Base-by-base conservation (phyloP, 2,888 invertebrate genomes). In the Heteromyza rotundicornis region DNA sequence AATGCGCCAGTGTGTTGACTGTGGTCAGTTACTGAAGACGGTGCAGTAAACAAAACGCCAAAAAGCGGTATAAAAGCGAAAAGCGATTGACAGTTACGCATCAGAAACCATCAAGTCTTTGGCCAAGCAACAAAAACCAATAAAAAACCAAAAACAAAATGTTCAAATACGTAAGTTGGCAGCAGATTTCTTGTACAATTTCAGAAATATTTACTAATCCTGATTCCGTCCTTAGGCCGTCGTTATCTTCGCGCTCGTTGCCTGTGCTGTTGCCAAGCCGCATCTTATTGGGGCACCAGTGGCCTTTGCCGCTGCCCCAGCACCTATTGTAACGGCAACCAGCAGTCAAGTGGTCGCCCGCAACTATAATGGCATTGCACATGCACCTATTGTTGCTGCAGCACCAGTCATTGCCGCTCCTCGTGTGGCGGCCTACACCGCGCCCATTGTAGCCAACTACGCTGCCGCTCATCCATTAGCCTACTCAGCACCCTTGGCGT, bases 341-440 rank as follows among this genome's bases (percentile, higher is more conserved):
- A 77, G 77, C 40, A 77, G 71, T 59, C 77, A 77, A 57, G 69
- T 74, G 44, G 69, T 77, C 64, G 75, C 75, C 20, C 64, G 77
- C 32, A 77, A 70, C 10, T 71, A 67, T 60, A 77, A 77, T 67
- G 77, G 76, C n/a, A 75, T 77, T 35, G 76, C 76, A 16, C 57
- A 69, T 22, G 74, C 78, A 0, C 74, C 78, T 1, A 22, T 75
- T 57, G 57, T 72, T 57, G 69, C 68, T 20, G 54, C 70, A 24
- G 68, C 63, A 14, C 68, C 73, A 14, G 65, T 65, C 7, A 49
- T 20, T 17, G 47, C 47, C 3, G 47, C 47, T 5, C 47, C 47
- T 20, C 19, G 3, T 20, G 47, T 64, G 3, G 52, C 27, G 8
- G 24, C 52, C 2, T 52, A 24, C 24, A 2, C 52, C 17, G 52